Base-by-base conservation (phyloP, 1,140 invertebrate genomes). In the Pseudomyrmex dendroicus region DNA sequence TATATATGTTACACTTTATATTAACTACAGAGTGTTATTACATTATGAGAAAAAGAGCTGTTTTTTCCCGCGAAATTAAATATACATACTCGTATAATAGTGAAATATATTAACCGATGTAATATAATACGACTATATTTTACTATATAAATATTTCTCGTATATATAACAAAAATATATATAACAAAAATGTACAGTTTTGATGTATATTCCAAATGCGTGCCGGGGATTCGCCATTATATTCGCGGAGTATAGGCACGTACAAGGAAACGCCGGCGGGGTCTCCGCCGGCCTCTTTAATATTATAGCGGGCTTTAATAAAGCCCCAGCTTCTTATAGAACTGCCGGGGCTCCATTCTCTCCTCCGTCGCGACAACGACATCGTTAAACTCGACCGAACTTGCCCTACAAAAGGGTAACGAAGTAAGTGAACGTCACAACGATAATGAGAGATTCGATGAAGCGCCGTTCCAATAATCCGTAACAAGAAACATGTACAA, bases 291-390 rank as follows among this genome's bases (percentile, higher is more conserved):
- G 83, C 84, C 87, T 86, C 87, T 86, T 90, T 90, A 90, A 89
- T 90, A 87, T 89, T 88, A 88, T 84, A 89, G 70, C 66, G 73
- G 90, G 86, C 85, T 91, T 90, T 88, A 88, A 88, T 88, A 88
- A 88, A 88, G 76, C 84, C 54, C 52, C 67, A 13, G 76, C 66
- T 88, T 87, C 83, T 88, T 88, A 85, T 67, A 63, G 78, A 74
- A 74, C 72, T 66, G 52, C 83, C 54, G 62, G 5, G 35, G 52
- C 56, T 72, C 22, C 66, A 83, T 85, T 78, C 62, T 46, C 52
- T 46, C 25, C 48, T 73, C 48, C 25, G 56, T 74, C 77, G 46
- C 25, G 62, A 70, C 67, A 86, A 82, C 77, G 77, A 72, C 61
- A 50, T 85, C 76, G 56, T 88, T 87, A 87, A 74, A 74, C 48